phyloP scores from a whole-genome alignment of 2,113 vertebrate genomes.

The Kryptolebias marmoratus region DNA sequence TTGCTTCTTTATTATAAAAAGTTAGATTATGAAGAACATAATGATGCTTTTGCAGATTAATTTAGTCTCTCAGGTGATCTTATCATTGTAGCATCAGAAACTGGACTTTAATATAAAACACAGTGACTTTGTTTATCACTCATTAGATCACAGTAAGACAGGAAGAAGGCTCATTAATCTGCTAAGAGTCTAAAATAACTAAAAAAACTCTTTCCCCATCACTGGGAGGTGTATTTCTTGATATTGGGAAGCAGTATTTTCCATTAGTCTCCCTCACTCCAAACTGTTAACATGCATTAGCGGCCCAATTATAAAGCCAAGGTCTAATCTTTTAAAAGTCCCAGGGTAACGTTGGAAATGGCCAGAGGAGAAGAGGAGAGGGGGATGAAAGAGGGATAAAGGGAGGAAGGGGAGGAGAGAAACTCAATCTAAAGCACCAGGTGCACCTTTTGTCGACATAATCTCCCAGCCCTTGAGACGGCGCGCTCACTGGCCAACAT shows the following conservation, averaged over 20 bases:
- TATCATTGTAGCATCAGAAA: conserved; percentile 1
- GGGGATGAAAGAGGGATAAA: conserved; percentile 69
- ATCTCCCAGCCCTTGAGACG: conserved; percentile 80
- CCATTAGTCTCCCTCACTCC: conserved; percentile 47
- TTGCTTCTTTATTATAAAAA: too few relatives aligned
- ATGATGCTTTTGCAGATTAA: too few relatives aligned
- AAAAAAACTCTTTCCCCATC: conserved; percentile 17
- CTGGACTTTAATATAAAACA: not conserved
- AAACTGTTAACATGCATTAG: conserved; percentile 67
- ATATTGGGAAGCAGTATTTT: conserved; percentile 39
- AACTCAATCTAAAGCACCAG: conserved; percentile 83
- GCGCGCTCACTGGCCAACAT: conserved; percentile 65
- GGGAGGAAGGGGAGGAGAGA: conserved; percentile 73
- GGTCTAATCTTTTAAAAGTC: conserved; percentile 80
- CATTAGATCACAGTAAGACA: conserved; percentile 43
- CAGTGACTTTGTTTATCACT: conserved; percentile 34
- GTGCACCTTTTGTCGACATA: conserved; percentile 81
- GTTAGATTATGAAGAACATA: too few relatives aligned
- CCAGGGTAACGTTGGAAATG: conserved; percentile 72
- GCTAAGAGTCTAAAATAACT: conserved; percentile 34
- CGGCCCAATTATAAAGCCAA: conserved; percentile 64
- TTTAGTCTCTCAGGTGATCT: not conserved
- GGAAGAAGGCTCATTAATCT: conserved; percentile 34
- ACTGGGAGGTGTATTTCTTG: conserved; percentile 30
- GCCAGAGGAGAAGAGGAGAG: conserved; percentile 62